phyloP scores from a whole-genome alignment of 2,888 invertebrate genomes.

The Machimus rusticus region DNA sequence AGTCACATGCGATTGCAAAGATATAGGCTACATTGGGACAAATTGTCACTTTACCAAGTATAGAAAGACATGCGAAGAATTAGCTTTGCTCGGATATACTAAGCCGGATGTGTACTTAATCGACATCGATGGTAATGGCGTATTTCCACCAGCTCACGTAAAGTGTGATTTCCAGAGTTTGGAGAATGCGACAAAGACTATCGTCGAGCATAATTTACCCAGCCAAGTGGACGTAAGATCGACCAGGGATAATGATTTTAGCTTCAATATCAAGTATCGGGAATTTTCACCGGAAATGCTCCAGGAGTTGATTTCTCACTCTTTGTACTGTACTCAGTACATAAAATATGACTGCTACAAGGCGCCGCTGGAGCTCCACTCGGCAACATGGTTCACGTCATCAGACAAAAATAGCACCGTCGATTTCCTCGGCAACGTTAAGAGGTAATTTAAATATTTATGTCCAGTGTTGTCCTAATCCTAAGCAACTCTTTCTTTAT shows the following conservation, averaged over 20 bases:
- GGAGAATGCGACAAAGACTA: constrained; percentile 84
- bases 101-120: constrained; percentile 91
- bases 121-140: constrained; percentile 93
- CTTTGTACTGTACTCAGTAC: constrained; percentile 86
- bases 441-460: constrained; percentile 66
- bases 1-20: constrained; percentile 88
- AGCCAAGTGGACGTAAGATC: constrained; percentile 89
- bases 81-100: constrained; percentile 86
- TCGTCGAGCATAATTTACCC: constrained; percentile 89
- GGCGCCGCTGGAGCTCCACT: constrained; percentile 85
- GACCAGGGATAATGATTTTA: constrained; percentile 79
- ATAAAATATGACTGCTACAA: constrained; percentile 90
- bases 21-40: constrained; percentile 90
- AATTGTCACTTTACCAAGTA: constrained; percentile 94
- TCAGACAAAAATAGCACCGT: constrained; percentile 80
- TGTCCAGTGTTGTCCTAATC: not conserved
- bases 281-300: constrained; percentile 92
- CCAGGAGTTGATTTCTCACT: constrained; percentile 88
- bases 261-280: constrained; percentile 84
- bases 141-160: constrained; percentile 89
- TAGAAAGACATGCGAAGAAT: constrained; percentile 90
- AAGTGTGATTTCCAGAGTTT: constrained; percentile 90
- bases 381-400: constrained; percentile 88
- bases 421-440: constrained; percentile 84
- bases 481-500: too few species aligned